A percentile compares a stretch with the other conserved stretches of the same genome.
Conservation (phyloP, 2,888 invertebrate species). For the Pseudolycoriella hygida region DNA sequence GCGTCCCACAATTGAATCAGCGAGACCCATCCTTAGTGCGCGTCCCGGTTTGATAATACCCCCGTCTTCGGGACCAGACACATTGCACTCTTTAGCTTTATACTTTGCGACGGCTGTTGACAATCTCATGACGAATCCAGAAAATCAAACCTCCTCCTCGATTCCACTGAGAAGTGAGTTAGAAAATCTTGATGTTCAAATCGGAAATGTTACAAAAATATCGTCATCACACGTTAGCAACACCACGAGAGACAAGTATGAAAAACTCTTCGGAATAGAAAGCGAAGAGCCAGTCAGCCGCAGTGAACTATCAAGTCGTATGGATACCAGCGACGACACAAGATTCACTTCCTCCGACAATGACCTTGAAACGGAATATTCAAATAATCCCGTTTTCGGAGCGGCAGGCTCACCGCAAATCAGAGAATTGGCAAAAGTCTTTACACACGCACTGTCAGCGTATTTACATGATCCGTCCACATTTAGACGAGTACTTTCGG, state of each 20-base stretch:
- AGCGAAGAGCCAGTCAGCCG: not conserved
- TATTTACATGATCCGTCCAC: slow-evolving; percentile 70
- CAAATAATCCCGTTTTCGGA: slow-evolving; percentile 41
- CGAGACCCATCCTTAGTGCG: slow-evolving; percentile 23
- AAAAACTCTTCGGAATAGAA: slow-evolving; percentile 18
- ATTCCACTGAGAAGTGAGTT: slow-evolving; percentile 22
- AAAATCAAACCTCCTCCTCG: slow-evolving; percentile 10
- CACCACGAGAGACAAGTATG: slow-evolving; percentile 22
- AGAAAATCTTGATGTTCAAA: slow-evolving; percentile 32
- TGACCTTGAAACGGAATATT: slow-evolving; percentile 42
- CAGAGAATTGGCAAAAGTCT: slow-evolving; percentile 64
- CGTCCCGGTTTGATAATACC: slow-evolving; percentile 47
- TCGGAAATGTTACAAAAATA: slow-evolving; percentile 5
- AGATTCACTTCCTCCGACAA: not conserved
- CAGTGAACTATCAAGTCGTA: slow-evolving; percentile 15
- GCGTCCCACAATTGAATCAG: slow-evolving; percentile 26
- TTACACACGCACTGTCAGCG: slow-evolving; percentile 64
- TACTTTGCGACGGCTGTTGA: slow-evolving; percentile 60
- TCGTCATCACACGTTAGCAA: slow-evolving; percentile 40
- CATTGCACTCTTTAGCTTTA: slow-evolving; percentile 57
- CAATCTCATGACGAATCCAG: slow-evolving; percentile 29
- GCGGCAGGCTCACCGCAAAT: slow-evolving; percentile 39
- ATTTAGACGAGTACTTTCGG: slow-evolving; percentile 56
- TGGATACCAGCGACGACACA: not conserved
- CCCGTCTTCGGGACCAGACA: slow-evolving; percentile 57